phyloP scores from a whole-genome alignment of 1,140 invertebrate genomes.

The Drosophila neocordata region DNA sequence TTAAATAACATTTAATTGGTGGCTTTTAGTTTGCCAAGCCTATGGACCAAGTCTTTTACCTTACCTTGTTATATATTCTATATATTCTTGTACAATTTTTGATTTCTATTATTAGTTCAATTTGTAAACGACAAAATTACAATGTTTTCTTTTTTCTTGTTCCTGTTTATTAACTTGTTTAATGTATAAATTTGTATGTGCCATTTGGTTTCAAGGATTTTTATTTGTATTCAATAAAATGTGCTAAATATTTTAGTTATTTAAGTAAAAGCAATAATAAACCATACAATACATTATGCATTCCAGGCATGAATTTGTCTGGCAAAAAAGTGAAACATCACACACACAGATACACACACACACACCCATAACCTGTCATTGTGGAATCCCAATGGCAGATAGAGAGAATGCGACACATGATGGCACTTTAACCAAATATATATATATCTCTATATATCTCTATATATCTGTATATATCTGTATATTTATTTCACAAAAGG shows the following conservation, averaged over 20 bases:
- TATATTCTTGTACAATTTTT: neutral
- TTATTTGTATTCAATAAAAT: slow-evolving; percentile 17
- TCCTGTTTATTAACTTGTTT: too few relatives aligned
- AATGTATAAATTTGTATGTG: too few relatives aligned
- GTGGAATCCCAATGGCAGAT: neutral
- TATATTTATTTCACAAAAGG: slow-evolving; percentile 1
- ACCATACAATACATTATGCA: slow-evolving; percentile 43
- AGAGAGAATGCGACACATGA: slow-evolving; percentile 43
- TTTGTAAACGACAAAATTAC: too few relatives aligned
- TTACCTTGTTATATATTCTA: too few relatives aligned
- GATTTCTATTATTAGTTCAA: neutral
- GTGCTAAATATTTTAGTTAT: slow-evolving; percentile 23
- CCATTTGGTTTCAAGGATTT: neutral
- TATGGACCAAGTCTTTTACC: too few relatives aligned
- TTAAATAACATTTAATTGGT: slow-evolving; percentile 71
- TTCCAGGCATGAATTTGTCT: slow-evolving; percentile 20
- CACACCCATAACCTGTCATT: slow-evolving; percentile 3
- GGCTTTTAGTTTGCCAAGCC: slow-evolving; percentile 37
- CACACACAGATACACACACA: slow-evolving; percentile 12
- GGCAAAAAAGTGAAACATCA: slow-evolving; percentile 44
- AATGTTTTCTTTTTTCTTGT: too few relatives aligned
- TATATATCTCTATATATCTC: slow-evolving; percentile 24
- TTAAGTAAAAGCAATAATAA: slow-evolving; percentile 36
- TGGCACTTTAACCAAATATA: slow-evolving; percentile 60
- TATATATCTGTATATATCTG: slow-evolving; percentile 32